Evolutionary conservation across 37 sponge, comb jelly and placozoan species (phyloP).

Genomic region (Theonella swinhoei): DNA sequence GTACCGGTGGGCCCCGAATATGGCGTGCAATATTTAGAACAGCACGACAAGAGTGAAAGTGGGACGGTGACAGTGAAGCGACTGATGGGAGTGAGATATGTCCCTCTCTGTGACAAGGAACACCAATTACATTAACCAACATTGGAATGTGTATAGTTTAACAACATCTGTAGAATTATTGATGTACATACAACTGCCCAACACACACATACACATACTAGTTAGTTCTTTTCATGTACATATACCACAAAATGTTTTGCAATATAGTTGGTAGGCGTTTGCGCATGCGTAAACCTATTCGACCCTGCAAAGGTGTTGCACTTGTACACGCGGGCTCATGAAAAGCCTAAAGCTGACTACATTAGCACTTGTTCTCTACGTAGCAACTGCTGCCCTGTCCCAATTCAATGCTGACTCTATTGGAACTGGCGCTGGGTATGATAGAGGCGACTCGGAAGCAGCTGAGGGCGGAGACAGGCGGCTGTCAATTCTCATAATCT

Average conservation of each 20-base stretch:
- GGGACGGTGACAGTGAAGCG: slow-evolving; percentile 70
- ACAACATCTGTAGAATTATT: background rate
- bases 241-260: too few species aligned
- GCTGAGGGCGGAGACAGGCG: too few species aligned
- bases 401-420: too few species aligned
- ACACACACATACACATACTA: background rate
- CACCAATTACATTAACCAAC: background rate
- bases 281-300: too few species aligned
- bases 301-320: too few species aligned
- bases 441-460: too few species aligned
- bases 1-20: slow-evolving; percentile 93
- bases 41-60: slow-evolving; percentile 76
- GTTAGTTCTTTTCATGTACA: background rate
- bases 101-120: slow-evolving; percentile 80
- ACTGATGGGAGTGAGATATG: slow-evolving; percentile 95
- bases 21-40: slow-evolving; percentile 83
- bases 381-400: too few species aligned
- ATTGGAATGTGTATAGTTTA: background rate
- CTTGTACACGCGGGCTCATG: too few species aligned
- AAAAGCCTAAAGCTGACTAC: too few species aligned
- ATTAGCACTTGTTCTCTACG: too few species aligned
- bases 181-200: background rate
- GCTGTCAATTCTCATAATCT: background rate
- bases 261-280: too few species aligned
- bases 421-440: too few species aligned